phyloP scores from a whole-genome alignment of 2,888 invertebrate genomes.

The Dryobotodes eremita region DNA sequence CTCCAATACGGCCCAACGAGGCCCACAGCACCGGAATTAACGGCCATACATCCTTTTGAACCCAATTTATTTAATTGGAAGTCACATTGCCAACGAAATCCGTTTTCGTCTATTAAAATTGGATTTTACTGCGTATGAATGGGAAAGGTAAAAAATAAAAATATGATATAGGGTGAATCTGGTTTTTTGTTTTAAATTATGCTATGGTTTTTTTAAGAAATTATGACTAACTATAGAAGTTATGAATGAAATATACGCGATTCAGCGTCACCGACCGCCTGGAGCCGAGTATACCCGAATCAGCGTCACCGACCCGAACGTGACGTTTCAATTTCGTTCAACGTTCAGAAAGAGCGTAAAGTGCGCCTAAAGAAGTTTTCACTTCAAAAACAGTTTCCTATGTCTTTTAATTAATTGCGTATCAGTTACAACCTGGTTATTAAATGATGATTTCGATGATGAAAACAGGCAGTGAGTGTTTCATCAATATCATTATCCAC shows the following conservation, averaged over 20 bases:
- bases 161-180: slow-evolving; percentile 7
- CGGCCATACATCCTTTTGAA: slow-evolving; percentile 52
- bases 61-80: slow-evolving; percentile 64
- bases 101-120: slow-evolving; percentile 58
- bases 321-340: no score
- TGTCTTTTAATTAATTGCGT: neutral
- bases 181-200: neutral
- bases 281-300: no score
- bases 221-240: no score
- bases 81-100: slow-evolving; percentile 54
- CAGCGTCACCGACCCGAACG: no score
- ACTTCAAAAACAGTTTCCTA: neutral
- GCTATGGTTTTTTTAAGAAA: neutral
- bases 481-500: neutral
- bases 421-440: neutral
- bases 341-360: no score
- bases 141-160: slow-evolving; percentile 4
- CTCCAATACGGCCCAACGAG: slow-evolving; percentile 23
- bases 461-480: neutral
- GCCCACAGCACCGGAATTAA: slow-evolving; percentile 50
- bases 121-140: slow-evolving; percentile 42
- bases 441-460: neutral
- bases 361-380: no score
- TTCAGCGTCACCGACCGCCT: no score
- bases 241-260: no score